Conservation (phyloP, 2,888 invertebrate genomes). For the Tenodera sinensis region DNA sequence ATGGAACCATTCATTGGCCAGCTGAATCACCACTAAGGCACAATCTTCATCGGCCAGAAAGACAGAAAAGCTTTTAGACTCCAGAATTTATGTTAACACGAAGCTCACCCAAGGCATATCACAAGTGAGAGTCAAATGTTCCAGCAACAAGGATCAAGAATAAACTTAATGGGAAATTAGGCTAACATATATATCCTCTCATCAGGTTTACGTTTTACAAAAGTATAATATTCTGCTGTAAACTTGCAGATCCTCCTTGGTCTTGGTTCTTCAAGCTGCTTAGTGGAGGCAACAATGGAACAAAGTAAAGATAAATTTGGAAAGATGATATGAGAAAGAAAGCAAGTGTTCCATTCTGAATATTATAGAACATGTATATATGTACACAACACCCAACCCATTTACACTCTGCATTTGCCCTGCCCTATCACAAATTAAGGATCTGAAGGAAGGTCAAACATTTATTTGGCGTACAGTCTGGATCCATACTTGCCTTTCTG, state of each 20-base stretch:
- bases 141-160: conserved; percentile 19
- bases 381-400: neutral
- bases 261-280: conserved; percentile 6
- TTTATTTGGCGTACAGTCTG: conserved; percentile 34
- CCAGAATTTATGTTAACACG: conserved; percentile 13
- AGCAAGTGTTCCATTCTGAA: neutral
- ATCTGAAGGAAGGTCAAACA: neutral
- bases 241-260: neutral
- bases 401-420: neutral
- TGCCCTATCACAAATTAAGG: neutral
- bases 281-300: neutral
- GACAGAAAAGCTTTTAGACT: conserved; percentile 22
- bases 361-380: neutral
- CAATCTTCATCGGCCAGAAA: conserved; percentile 31
- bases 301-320: neutral
- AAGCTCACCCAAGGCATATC: conserved; percentile 23
- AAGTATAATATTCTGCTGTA: conserved; percentile 3
- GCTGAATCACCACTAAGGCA: conserved; percentile 32
- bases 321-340: neutral
- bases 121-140: conserved; percentile 25
- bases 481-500: conserved; percentile 42
- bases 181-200: neutral
- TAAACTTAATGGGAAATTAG: neutral
- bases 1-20: conserved; percentile 17
- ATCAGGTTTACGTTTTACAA: neutral